Conservation (phyloP, 2,797 vertebrate species). For the Spinibarbus caldwelli region DNA sequence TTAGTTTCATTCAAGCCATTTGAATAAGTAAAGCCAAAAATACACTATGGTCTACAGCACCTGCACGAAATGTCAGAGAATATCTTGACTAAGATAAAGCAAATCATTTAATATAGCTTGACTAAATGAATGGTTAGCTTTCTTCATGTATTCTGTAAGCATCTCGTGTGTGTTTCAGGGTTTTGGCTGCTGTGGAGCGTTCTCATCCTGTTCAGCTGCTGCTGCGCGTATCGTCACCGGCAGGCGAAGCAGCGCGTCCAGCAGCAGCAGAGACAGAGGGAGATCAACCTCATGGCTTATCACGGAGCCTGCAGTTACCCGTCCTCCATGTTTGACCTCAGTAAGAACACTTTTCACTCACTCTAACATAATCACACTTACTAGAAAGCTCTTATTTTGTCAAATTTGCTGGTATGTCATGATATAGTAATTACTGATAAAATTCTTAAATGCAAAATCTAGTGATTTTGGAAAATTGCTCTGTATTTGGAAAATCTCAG, state of each 20-base stretch:
- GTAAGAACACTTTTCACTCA: slow-evolving; percentile 65
- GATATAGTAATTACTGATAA: too few species aligned
- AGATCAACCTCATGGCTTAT: slow-evolving; percentile 95
- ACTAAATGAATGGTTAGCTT: background rate
- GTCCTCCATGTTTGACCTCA: slow-evolving; percentile 82
- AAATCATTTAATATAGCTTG: background rate
- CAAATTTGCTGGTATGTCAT: background rate
- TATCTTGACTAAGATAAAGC: background rate
- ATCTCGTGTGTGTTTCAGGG: slow-evolving; percentile 76
- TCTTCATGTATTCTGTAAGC: background rate
- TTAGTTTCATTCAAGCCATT: too few species aligned
- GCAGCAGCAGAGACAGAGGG: slow-evolving; percentile 92
- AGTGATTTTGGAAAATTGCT: too few species aligned
- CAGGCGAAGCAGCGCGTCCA: slow-evolving; percentile 90
- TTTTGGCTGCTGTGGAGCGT: slow-evolving; percentile 97
- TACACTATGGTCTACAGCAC: background rate
- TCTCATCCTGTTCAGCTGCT: slow-evolving; percentile 95
- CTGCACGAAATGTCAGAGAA: background rate
- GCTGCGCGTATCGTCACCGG: slow-evolving; percentile 93
- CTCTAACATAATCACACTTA: background rate
- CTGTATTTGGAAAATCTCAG: background rate
- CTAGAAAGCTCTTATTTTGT: background rate
- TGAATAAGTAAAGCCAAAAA: background rate
- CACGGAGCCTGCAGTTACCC: slow-evolving; percentile 89
- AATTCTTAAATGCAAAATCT: too few species aligned